Percentiles rank a stretch among this genome's conserved stretches.
These are phyloP conservation scores for Sisyra terminalis DNA, from an alignment of 2,888 invertebrate species.

Conservation along the genomic window DNA sequence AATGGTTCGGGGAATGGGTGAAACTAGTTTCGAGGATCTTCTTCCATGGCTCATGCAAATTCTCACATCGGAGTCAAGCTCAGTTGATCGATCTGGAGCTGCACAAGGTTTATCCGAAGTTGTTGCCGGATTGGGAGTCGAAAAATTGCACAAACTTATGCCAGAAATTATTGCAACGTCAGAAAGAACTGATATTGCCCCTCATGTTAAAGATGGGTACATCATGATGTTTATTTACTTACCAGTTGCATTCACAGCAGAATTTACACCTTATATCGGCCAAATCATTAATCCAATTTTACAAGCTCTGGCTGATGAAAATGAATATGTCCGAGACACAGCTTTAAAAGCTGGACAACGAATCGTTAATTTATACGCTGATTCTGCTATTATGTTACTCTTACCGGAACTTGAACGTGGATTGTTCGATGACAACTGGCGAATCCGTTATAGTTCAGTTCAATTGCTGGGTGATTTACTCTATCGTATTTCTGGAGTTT, in stretches of 20 bases:
- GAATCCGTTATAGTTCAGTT: slow-evolving; percentile 87
- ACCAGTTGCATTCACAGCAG: slow-evolving; percentile 90
- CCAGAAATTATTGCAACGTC: slow-evolving; percentile 93
- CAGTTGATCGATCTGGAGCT: slow-evolving; percentile 91
- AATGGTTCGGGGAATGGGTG: slow-evolving; percentile 96
- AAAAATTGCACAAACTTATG: slow-evolving; percentile 92
- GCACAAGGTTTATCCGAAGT: slow-evolving; percentile 95
- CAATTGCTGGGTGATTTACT: slow-evolving; percentile 89
- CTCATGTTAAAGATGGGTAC: slow-evolving; percentile 98
- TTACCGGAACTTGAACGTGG: slow-evolving; percentile 89
- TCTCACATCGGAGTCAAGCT: slow-evolving; percentile 83
- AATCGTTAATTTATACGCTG: slow-evolving; percentile 91
- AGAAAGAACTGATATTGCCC: slow-evolving; percentile 80
- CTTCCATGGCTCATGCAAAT: slow-evolving; percentile 98
- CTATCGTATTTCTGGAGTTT: slow-evolving; percentile 92
- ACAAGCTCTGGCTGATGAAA: slow-evolving; percentile 95
- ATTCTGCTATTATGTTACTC: slow-evolving; percentile 81
- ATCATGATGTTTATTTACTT: slow-evolving; percentile 99
- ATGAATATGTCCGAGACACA: slow-evolving; percentile 95
- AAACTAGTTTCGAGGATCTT: slow-evolving; percentile 87
- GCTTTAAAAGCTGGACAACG: slow-evolving; percentile 92
- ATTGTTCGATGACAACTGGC: slow-evolving; percentile 96
- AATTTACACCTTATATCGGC: slow-evolving; percentile 91
- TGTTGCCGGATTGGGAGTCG: slow-evolving; percentile 87
- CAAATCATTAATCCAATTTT: slow-evolving; percentile 95